Evolutionary conservation across 2,797 vertebrate genomes (phyloP).

Genomic region (Cetoscarus ocellatus): DNA sequence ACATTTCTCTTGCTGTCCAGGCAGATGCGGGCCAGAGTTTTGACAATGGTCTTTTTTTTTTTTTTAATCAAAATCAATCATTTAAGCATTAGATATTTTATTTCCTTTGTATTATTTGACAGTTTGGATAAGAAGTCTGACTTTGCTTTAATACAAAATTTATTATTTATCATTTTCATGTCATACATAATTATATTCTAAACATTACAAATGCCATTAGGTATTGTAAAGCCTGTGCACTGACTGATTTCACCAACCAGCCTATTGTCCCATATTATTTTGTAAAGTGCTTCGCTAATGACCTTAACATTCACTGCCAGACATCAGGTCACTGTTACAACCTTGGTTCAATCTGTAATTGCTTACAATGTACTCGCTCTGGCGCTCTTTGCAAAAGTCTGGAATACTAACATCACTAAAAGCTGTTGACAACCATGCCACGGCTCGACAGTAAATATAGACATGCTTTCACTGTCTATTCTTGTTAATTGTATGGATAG

Average conservation of each 20-base stretch:
- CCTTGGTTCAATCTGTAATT: slow-evolving; percentile 39
- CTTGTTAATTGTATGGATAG: slow-evolving; percentile 42
- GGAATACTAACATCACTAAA: slow-evolving; percentile 14
- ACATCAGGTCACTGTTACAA: slow-evolving; percentile 40
- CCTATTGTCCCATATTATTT: slow-evolving; percentile 45
- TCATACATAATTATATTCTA: too few species aligned
- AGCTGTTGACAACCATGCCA: slow-evolving; percentile 24
- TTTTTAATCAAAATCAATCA: too few species aligned
- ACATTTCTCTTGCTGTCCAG: too few species aligned
- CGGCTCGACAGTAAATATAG: neutral
- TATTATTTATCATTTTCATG: too few species aligned
- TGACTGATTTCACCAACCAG: slow-evolving; percentile 23
- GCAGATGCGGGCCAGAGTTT: too few species aligned
- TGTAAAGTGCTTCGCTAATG: slow-evolving; percentile 46
- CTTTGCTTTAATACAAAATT: too few species aligned
- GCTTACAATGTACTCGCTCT: slow-evolving; percentile 13
- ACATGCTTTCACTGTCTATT: slow-evolving; percentile 17
- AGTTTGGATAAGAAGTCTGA: too few species aligned
- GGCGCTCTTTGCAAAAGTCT: slow-evolving; percentile 24
- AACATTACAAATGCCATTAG: neutral
- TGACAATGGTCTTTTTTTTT: too few species aligned
- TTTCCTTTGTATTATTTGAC: too few species aligned
- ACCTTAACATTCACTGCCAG: slow-evolving; percentile 39
- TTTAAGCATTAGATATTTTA: too few species aligned
- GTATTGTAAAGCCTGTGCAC: neutral